Conservation (phyloP, 2,888 invertebrate species). For the Gastracanthus pulcherrimus region DNA sequence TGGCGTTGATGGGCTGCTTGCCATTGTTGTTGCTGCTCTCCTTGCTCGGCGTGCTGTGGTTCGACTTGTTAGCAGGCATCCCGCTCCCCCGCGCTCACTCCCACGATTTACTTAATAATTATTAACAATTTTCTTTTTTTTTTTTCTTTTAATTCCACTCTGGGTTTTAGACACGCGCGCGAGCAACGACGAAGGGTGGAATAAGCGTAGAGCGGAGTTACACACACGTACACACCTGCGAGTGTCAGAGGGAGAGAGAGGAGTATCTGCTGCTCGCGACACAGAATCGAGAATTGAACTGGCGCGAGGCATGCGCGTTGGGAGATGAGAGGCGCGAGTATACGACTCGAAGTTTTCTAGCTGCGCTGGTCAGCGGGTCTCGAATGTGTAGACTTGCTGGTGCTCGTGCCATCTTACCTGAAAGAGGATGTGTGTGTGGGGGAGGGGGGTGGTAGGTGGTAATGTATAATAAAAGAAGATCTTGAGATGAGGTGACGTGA, state of each 20-base stretch:
- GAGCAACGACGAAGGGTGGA: too few species aligned
- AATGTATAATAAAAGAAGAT: too few species aligned
- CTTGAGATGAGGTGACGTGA: too few species aligned
- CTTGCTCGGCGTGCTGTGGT: constrained; percentile 68
- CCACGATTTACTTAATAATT: too few species aligned
- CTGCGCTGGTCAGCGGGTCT: too few species aligned
- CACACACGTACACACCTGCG: not conserved
- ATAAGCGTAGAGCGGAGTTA: too few species aligned
- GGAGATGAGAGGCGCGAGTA: too few species aligned
- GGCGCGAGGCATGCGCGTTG: not conserved
- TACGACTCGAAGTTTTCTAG: too few species aligned
- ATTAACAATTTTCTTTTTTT: not conserved
- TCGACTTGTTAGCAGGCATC: constrained; percentile 74
- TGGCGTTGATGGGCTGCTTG: not conserved
- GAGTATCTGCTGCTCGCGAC: not conserved
- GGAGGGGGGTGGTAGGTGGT: too few species aligned
- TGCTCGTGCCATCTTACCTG: too few species aligned
- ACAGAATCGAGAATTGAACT: constrained; percentile 6
- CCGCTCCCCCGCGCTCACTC: not conserved
- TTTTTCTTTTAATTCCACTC: not conserved
- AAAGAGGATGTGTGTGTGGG: too few species aligned
- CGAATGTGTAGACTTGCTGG: too few species aligned
- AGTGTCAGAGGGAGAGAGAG: not conserved
- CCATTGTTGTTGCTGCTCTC: constrained; percentile 62
- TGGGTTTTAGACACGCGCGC: not conserved